A percentile compares a stretch with the other conserved stretches of the same genome.
Conservation (phyloP, 2,113 vertebrate genomes). For the Antigone vipio region DNA sequence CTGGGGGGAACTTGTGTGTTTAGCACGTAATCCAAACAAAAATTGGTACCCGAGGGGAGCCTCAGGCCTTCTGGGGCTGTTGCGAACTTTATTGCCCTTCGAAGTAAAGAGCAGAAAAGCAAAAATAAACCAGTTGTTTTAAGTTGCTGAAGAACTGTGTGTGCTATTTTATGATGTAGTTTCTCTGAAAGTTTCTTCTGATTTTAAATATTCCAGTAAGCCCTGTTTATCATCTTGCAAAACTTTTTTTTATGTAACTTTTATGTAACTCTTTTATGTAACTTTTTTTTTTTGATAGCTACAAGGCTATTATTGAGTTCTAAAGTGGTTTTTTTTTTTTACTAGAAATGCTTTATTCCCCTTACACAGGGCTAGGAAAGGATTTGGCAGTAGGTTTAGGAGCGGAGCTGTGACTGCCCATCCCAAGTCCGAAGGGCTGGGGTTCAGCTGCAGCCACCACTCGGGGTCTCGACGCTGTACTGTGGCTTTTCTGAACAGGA, state of each 20-base stretch:
- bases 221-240: background rate
- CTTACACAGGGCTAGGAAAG: background rate
- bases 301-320: background rate
- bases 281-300: background rate
- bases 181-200: background rate
- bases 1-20: background rate
- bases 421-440: background rate
- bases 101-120: background rate
- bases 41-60: background rate
- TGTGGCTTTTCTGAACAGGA: background rate
- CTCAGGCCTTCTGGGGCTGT: background rate
- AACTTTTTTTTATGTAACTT: background rate
- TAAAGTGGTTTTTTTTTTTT: background rate
- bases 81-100: background rate
- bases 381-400: background rate
- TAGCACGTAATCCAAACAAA: background rate
- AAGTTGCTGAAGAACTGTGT: background rate
- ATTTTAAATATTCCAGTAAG: background rate
- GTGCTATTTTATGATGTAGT: accelerated
- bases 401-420: background rate
- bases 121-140: background rate
- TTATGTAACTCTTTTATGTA: background rate
- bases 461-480: background rate
- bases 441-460: background rate
- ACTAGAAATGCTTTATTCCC: background rate